Evolutionary conservation across 2,797 vertebrate genomes (phyloP), one percentile per base, ranked within the genome.

Genomic region (Artibeus jamaicensis): DNA sequence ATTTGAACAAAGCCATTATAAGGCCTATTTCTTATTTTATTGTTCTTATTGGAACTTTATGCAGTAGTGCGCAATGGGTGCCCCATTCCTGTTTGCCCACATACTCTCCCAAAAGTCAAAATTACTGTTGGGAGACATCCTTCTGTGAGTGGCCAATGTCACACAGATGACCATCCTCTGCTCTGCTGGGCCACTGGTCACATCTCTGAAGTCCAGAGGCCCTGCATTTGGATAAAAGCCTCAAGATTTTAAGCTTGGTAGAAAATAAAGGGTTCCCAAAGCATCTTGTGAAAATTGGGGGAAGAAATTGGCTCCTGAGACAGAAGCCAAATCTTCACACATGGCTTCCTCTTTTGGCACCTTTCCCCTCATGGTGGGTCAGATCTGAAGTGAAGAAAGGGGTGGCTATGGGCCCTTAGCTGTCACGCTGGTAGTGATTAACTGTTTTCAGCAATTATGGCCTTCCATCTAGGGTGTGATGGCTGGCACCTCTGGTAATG

Each of bases 401-500:
- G 97, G 93, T 0, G 89, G 91, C 97, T 89, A 44, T 93, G 68
- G 97, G 93, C 93, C 97, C 79, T 95, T 97, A 92, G 97, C 97
- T 97, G 97, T 96, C 97, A 87, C 62, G 96, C 98, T 98, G 98
- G 95, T 94, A 97, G 97, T 97, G 98, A 98, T 98, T 96, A 98
- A 97, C 97, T 98, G 97, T 98, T 98, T 98, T 97, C 97, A 95
- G 98, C 98, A 98, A 98, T 98, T 98, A 98, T n/a, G 96, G 97
- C 91, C 97, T 98, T 98, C 97, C 96, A 97, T 98, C 94, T 95
- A 98, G 98, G 98, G 98, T 98, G 98, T 98, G 98, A 95, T n/a
- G 97, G 97, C 98, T 98, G 98, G 98, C 98, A 96, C 98, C 98
- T 98, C 98, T 96, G 97, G 96, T 98, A 98, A 98, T 98, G 98